Evolutionary conservation across 1,140 invertebrate genomes (phyloP), one percentile per base, ranked within the genome.

Genomic region (Pomacea maculata): DNA sequence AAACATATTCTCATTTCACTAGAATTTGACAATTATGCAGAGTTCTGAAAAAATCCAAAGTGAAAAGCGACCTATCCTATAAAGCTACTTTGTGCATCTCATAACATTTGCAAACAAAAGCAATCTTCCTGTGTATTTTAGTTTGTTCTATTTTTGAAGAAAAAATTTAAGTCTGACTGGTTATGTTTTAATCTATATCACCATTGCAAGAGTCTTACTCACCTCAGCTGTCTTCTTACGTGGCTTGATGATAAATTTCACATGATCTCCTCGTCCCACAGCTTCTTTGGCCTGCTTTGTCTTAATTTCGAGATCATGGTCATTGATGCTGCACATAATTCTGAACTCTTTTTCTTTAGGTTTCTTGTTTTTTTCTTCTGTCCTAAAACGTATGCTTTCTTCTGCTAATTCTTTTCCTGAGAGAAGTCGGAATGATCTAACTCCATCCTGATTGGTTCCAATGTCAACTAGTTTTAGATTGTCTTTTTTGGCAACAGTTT

Each of bases 281-380:
- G 14, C 74, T 6, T 76, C 75, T 54, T 77, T 61, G 12, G 34
- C 74, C 54, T 83, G 72, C 19, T 67, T 45, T 54, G 76, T 64
- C 52, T 80, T 83, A 25, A 76, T 70, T 21, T 80, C 68, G 15
- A 80, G 65, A 55, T 83, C 78, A 64, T 83, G 78, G 52, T 83
- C 78, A 0, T 63, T 71, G 14, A 82, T 82, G 61, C 79, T 82
- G 15, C 61, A 57, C 19, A 19, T 68, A 12, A 82, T 70, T 3
- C 72, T 34, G 52, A 79, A 78, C 78, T 80, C 78, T 54, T 83
- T 83, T 25, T 83, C 78, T 25, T 80, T 80, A 64, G 65, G 21
- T 25, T 67, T 74, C n/a, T 74, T n/a, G 19, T 25, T 73, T 61
- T 78, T 77, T 25, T 78, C 78, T 29, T 80, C 72, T n/a, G 17